Evolutionary conservation across 2,797 vertebrate species (phyloP), one percentile per base, ranked within the genome.

Genomic region (Carcharodon carcharias): DNA sequence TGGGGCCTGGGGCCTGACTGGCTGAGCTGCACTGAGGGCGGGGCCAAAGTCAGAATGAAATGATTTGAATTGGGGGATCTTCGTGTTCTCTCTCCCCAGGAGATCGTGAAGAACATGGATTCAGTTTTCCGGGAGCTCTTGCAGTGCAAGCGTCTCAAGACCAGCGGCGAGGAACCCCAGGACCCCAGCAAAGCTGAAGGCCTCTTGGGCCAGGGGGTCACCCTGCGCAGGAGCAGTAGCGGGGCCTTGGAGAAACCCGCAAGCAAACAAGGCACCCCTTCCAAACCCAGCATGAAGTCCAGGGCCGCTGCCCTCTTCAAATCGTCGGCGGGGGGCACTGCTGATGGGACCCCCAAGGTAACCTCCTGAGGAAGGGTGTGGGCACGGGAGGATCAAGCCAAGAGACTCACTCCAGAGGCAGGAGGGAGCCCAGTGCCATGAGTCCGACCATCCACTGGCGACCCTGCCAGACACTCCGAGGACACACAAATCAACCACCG

Each of bases 181-280:
- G 87, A 89, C 0, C 8, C 56, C 28, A 28, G 56, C 8, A 77
- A 35, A n/a, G 31, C 9, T 1, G 73, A 16, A 8, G 0, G 2
- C 45, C 4, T 4, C 6, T 0, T 16, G 11, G 16, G 0, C 18
- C 18, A 6, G 21, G 45, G 6, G 21, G 9, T 3, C 7, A 1
- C 18, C 21, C 0, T 31, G 88, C 54, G 88, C 0, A 0, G 88
- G 3, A 35, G 88, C 28, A 91, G 88, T 28, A 31, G 88, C 2
- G 88, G 56, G 0, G 88, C 26, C 54, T 0, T 61, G 8, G 88
- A 91, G 54, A 91, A 91, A 18, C 1, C 12, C 26, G 2, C 54
- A 3, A 12, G 3, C 12, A 91, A 91, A 12, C 54, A 16, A 28
- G 28, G 54, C 1, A 4, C 28, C 9, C 8, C 28, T 28, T 61